Base-by-base conservation (phyloP, 2,797 vertebrate genomes). In the Semotilus atromaculatus region DNA sequence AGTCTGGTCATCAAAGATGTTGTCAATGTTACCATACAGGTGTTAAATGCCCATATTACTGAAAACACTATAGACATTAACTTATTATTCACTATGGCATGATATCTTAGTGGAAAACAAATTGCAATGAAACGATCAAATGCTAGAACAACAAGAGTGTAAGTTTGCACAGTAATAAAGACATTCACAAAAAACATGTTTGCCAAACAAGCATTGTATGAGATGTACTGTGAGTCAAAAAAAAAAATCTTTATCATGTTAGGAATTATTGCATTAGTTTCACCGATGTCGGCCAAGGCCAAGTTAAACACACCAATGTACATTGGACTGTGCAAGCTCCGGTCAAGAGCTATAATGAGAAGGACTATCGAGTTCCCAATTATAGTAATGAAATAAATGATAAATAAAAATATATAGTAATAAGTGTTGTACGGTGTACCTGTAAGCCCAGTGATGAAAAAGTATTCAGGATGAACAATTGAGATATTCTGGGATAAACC, bases 371-470 rank as follows among this genome's bases (percentile, higher is more conserved):
- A 83, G 58, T 90, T 90, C 2, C 81, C 85, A 72, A 72, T 18
- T 45, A 72, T 7, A 45, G 70, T 26, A 26, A 83, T 36, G 7
- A 88, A 34, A 66, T 89, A 90, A 23, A 51, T 19, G 40, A 89
- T 78, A 80, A 85, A 78, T 18, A 90, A n/a, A 55, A 88, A 88
- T 6, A 89, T 36, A 53, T 83, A 89, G 66, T 87, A 88, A 34
- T 83, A 89, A 0, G 34, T 78, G 26, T 43, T 73, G 38, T 78
- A 13, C 9, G 85, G 86, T 34, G 89, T 81, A 58, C 66, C 71
- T 62, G 81, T 73, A 78, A 90, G 89, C 18, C 90, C 89, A 64
- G 64, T 88, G 85, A 90, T 90, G 71, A 81, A 88, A 74, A 90
- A 88, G 53, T 81, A 87, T 53, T 86, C 62, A 18, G 89, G 86